Base-by-base conservation (phyloP, 2,113 vertebrate genomes). In the Amazona guildingii region DNA sequence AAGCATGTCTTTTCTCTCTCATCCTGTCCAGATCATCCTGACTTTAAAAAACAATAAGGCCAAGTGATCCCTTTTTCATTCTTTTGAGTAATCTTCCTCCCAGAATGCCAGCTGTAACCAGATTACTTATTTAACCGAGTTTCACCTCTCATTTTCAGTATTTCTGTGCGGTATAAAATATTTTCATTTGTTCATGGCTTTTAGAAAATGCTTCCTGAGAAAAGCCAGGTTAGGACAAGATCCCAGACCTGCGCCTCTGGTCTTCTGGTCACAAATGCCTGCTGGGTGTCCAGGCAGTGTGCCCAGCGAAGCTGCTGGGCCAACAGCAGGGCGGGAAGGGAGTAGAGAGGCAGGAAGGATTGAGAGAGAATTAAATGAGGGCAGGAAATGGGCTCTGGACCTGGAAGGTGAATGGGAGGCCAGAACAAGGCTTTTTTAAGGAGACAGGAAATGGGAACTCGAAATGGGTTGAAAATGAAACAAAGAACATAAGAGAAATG, bases 301-400 rank as follows among this genome's bases (percentile, higher is more conserved):
- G 2, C 8, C 4, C 0, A 1, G n/a, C 6, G 37, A 80, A 90
- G 33, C 23, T 46, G 8, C 31, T 3, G 6, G 19, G 57, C 29
- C 70, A 52, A 69, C 7, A 31, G n/a, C 5, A 41, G 17, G 62
- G 15, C 62, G 3, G 12, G 27, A 79, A 88, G 78, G 28, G 4
- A 64, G 4, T 2, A 68, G 33, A 43, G 46, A 54, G 17, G 33
- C 5, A 37, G 25, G 24, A 59, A 33, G 15, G 28, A 69, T 0
- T 51, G 25, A 68, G 6, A 89, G 35, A 77, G 8, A 48, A 31
- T 29, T 43, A 76, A 25, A 83, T 8, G 19, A 85, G 18, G 19
- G 37, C 63, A 72, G 9, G 10, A 76, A 72, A 68, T 24, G 10
- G 13, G 10, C 68, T 37, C 17, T 29, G 13, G 20, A 1, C 13